Conservation (phyloP, 2,797 vertebrate genomes). For the Menidia menidia region DNA sequence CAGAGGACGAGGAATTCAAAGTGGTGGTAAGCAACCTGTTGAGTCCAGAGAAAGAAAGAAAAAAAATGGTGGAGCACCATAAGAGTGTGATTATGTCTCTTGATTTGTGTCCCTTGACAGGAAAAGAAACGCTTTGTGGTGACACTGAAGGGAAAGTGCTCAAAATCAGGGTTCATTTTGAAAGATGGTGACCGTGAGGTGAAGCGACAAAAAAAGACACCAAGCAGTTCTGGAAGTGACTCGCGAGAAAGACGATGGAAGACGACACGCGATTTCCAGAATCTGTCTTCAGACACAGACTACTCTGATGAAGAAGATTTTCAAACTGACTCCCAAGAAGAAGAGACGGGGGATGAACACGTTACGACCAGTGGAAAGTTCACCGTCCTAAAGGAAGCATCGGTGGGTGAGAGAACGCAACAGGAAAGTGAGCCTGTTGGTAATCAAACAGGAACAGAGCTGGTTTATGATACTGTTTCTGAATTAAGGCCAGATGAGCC, state of each 20-base stretch:
- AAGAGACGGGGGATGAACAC: neutral
- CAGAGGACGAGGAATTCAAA: constrained; percentile 63
- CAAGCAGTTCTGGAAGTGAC: neutral
- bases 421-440: neutral
- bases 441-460: neutral
- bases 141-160: constrained; percentile 27
- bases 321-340: neutral
- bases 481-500: neutral
- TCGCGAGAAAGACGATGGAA: neutral
- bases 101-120: constrained; percentile 46
- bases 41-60: neutral
- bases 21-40: constrained; percentile 72
- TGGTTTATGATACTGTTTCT: neutral
- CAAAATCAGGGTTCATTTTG: constrained; percentile 17
- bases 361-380: rapidly evolving
- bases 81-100: neutral
- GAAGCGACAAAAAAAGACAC: neutral
- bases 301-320: neutral
- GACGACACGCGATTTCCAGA: rapidly evolving
- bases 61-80: neutral
- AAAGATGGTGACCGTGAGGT: no score
- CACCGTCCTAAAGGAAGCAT: neutral
- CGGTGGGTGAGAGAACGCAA: neutral
- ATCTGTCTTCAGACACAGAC: neutral
- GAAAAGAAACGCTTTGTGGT: constrained; percentile 45